These are phyloP conservation scores for Forbesichthys agassizii DNA, from an alignment of 2,113 vertebrate species.

Conservation along the genomic window DNA sequence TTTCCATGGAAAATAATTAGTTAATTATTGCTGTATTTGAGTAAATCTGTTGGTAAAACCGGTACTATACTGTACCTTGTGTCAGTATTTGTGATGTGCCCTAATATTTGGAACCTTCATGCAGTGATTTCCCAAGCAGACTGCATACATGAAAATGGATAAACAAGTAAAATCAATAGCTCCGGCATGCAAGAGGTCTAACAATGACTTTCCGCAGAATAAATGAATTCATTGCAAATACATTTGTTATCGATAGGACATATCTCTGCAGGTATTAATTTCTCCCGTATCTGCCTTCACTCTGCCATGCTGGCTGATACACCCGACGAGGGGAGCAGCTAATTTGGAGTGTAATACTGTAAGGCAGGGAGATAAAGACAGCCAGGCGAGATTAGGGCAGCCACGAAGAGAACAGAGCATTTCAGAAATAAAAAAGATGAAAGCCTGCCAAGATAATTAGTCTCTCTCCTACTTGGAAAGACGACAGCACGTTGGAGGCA, in stretches of 20 bases:
- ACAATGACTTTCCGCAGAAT: conserved; percentile 38
- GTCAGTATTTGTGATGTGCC: too few species aligned
- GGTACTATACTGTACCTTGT: too few species aligned
- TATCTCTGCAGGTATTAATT: conserved; percentile 68
- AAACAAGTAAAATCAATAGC: not conserved
- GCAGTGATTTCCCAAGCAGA: not conserved
- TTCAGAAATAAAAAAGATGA: conserved; percentile 65
- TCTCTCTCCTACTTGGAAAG: conserved; percentile 47
- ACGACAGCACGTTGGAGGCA: conserved; percentile 41
- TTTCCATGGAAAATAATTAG: too few species aligned
- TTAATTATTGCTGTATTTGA: too few species aligned
- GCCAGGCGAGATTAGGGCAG: conserved; percentile 54
- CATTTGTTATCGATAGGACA: conserved; percentile 51
- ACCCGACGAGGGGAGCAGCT: conserved; percentile 47
- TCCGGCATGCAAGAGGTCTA: conserved; percentile 23
- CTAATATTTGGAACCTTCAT: too few species aligned
- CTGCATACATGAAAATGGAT: not conserved
- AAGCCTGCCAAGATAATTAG: conserved; percentile 68
- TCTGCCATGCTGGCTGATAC: conserved; percentile 35
- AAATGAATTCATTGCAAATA: conserved; percentile 43
- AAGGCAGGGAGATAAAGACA: conserved; percentile 66
- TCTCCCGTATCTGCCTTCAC: conserved; percentile 47
- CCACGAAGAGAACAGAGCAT: conserved; percentile 48
- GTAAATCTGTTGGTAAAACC: too few species aligned
- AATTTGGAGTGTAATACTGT: conserved; percentile 61